Evolutionary conservation across 2,113 vertebrate genomes (phyloP).

Genomic region (Crotophaga sulcirostris): DNA sequence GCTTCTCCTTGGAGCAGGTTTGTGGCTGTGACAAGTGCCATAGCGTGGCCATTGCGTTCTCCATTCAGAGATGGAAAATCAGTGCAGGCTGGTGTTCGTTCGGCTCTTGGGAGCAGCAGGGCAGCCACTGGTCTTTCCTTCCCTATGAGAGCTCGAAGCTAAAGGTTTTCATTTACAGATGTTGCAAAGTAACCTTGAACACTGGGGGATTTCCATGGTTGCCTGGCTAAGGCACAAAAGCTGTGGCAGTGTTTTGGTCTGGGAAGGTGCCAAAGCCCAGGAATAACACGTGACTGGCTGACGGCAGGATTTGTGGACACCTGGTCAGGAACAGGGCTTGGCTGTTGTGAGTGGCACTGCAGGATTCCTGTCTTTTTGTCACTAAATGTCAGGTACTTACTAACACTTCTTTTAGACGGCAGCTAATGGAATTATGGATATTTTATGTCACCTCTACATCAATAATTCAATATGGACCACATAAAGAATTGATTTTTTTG

Average conservation of each 20-base stretch:
- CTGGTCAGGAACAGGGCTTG: neutral
- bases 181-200: neutral
- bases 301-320: neutral
- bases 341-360: neutral
- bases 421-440: slow-evolving; percentile 64
- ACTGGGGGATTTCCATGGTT: neutral
- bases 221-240: neutral
- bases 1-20: neutral
- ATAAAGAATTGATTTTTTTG: slow-evolving; percentile 54
- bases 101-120: rapidly evolving
- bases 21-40: neutral
- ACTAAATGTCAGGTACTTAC: neutral
- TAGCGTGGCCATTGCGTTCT: neutral
- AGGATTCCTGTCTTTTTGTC: neutral
- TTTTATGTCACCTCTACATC: slow-evolving; percentile 58
- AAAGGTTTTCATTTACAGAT: neutral
- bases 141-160: neutral
- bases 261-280: neutral
- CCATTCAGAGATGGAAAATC: neutral
- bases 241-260: neutral
- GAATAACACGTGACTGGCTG: neutral
- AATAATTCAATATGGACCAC: slow-evolving; percentile 54
- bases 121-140: neutral
- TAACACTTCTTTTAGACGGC: slow-evolving; percentile 49
- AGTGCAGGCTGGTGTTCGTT: neutral